Evolutionary conservation across 2,113 vertebrate genomes (phyloP).

Genomic region (Poicephalus gulielmi): DNA sequence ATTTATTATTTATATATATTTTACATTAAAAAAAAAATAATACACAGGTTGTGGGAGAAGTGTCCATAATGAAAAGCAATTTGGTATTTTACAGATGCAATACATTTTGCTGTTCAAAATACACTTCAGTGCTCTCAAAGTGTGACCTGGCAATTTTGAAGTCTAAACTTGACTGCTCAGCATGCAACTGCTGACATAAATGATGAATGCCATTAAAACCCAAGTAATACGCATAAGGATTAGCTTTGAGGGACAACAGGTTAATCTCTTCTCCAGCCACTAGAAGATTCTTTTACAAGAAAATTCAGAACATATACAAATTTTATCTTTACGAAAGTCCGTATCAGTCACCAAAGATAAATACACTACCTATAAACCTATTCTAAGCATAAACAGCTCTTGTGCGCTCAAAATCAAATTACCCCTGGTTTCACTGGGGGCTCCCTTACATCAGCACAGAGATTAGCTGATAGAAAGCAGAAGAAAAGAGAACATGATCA

Average conservation of each 20-base stretch:
- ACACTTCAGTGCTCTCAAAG: background rate
- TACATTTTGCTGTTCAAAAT: background rate
- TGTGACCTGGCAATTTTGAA: background rate
- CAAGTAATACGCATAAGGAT: accelerated
- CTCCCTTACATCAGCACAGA: background rate
- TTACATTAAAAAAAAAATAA: background rate
- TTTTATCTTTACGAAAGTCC: background rate
- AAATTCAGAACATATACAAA: background rate
- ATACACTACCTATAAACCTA: background rate
- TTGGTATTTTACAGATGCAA: background rate
- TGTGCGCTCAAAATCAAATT: background rate
- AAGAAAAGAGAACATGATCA: background rate
- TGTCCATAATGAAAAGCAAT: background rate
- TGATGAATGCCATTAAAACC: background rate
- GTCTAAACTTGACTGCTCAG: background rate
- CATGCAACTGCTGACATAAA: background rate
- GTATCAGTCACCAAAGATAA: background rate
- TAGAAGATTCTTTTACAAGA: background rate
- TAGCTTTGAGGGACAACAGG: background rate
- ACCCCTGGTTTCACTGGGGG: background rate
- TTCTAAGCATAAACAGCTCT: background rate
- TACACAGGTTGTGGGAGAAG: background rate
- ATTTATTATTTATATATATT: background rate
- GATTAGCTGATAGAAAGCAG: background rate
- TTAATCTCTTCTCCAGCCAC: background rate